phyloP scores from a whole-genome alignment of 2,113 vertebrate genomes.

The Procavia capensis region DNA sequence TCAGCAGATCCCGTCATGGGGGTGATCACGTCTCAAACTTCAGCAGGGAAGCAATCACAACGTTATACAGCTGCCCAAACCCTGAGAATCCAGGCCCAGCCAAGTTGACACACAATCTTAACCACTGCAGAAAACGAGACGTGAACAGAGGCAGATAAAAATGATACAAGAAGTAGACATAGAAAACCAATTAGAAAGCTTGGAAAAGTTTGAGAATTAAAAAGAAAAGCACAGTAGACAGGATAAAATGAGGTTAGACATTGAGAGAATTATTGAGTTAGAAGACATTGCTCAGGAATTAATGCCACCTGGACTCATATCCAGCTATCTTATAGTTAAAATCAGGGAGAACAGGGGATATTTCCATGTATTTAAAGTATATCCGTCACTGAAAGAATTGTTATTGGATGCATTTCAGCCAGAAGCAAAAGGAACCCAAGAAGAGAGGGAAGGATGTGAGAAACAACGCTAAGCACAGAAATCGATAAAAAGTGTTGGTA shows the following conservation, averaged over 20 bases:
- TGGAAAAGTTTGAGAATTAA: constrained; percentile 8
- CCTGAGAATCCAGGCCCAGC: too few species aligned
- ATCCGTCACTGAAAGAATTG: background rate
- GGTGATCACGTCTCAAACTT: too few species aligned
- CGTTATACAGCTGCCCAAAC: too few species aligned
- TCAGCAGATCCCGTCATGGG: too few species aligned
- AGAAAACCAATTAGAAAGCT: constrained; percentile 26
- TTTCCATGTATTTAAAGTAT: background rate
- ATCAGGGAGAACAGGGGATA: background rate
- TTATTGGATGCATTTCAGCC: background rate
- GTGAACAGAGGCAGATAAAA: background rate
- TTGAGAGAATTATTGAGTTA: background rate
- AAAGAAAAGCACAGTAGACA: background rate
- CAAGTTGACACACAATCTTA: too few species aligned
- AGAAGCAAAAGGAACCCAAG: background rate
- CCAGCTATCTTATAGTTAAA: constrained; percentile 25
- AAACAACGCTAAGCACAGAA: background rate
- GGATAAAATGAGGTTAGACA: background rate
- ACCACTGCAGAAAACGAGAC: too few species aligned
- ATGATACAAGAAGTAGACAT: constrained; percentile 15
- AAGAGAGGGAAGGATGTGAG: background rate
- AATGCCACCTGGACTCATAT: too few species aligned
- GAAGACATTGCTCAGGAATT: background rate
- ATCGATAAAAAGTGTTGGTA: background rate
- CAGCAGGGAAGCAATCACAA: too few species aligned